Evolutionary conservation across 2,797 vertebrate species (phyloP), one percentile per base, ranked within the genome.

Genomic region (Anabacerthia variegaticeps): DNA sequence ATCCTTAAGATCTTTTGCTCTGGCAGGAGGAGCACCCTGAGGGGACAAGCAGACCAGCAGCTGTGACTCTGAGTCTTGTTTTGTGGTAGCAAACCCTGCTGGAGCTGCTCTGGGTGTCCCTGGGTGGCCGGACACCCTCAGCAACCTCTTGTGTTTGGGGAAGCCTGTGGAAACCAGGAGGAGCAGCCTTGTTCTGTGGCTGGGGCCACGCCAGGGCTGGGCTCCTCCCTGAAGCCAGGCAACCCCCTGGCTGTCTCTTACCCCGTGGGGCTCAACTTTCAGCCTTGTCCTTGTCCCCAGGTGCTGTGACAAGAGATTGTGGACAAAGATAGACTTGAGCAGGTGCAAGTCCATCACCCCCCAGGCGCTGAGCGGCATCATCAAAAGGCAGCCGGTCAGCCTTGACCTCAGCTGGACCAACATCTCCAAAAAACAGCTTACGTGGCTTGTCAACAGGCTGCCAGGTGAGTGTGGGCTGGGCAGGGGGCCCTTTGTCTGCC

Each of bases 341-440:
- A 98, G 99, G 96, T 99, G 99, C 97, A 99, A 98, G 96, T 99
- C 98, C 62, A 98, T 99, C 89, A 99, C 98, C 91, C 99, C 99
- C 39, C 99, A 99, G 97, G 99, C 99, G 3, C 98, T 99, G 88
- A 99, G 99, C 2, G 99, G 99, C 73, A 99, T 99, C 98, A 99
- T 99, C 97, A 99, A 99, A 97, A 98, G 99, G 79, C 99, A 99
- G 92, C 99, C 99, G 0, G 98, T 99, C 93, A 98, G 98, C 30
- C 98, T 99, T 0, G 98, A 99, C 97, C 99, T 99, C 93, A 99
- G 99, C 73, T 99, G 99, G 99, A 99, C 99, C 97, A 99, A 98
- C 97, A 99, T 99, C 97, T 99, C 99, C 92, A 99, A 99, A 98
- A 99, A 99, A 95, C 99, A 99, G 97, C 99, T 99, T 82, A 99